Conservation (phyloP, 2,797 vertebrate genomes). For the Oreochromis mossambicus region DNA sequence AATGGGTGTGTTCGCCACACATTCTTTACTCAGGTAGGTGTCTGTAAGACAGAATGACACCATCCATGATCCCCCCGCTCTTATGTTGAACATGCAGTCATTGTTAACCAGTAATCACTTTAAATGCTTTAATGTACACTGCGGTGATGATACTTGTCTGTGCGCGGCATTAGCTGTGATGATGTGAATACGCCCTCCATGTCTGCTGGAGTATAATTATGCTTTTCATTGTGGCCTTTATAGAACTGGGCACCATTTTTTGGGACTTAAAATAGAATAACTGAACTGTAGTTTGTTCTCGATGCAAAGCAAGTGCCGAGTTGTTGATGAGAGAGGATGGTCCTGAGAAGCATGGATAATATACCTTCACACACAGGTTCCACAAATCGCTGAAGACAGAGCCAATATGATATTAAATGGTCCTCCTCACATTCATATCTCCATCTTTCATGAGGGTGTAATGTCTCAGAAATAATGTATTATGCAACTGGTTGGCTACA, state of each 20-base stretch:
- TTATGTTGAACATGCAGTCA: background rate
- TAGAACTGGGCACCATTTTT: background rate
- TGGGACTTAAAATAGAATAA: background rate
- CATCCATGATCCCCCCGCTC: background rate
- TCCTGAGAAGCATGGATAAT: background rate
- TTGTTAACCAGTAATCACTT: background rate
- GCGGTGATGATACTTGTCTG: background rate
- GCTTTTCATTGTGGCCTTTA: background rate
- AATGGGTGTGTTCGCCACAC: background rate
- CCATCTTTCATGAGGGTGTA: conserved; percentile 4
- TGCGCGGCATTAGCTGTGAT: background rate
- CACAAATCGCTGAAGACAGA: background rate
- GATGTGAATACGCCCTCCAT: background rate
- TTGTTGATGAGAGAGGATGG: background rate
- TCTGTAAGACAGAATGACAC: background rate
- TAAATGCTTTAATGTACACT: background rate
- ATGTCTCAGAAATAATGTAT: conserved; percentile 40
- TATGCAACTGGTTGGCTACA: conserved; percentile 47
- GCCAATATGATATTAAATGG: background rate
- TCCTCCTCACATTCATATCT: conserved; percentile 16
- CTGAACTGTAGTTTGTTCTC: background rate
- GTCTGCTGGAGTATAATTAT: background rate
- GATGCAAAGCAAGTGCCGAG: background rate
- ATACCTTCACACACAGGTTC: background rate
- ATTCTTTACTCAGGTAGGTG: background rate